A percentile compares a stretch with the other conserved stretches of the same genome.
Evolutionary conservation across 2,113 vertebrate genomes (phyloP).

Genomic region (Bujurquina vittata): DNA sequence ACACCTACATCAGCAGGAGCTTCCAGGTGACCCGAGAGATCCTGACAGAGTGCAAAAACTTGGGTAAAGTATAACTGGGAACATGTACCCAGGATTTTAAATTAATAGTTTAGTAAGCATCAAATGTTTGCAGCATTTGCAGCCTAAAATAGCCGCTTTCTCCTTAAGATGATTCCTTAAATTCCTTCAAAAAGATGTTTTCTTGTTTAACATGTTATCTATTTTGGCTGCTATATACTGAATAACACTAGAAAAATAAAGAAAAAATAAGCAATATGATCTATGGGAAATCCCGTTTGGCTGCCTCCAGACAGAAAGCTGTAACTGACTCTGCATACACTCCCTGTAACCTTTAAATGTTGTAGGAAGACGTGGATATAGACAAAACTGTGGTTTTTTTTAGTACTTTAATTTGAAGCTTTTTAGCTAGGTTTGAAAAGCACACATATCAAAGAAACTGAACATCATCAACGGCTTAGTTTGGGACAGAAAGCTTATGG

Average conservation of each 20-base stretch:
- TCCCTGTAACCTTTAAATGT: too few species aligned
- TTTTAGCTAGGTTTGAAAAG: neutral
- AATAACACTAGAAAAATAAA: neutral
- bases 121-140: neutral
- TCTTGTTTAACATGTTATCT: neutral
- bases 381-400: neutral
- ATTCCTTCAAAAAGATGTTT: neutral
- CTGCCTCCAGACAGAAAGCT: neutral
- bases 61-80: constrained; percentile 79
- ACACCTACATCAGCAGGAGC: constrained; percentile 95
- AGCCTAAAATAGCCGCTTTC: neutral
- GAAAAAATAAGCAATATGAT: neutral
- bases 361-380: neutral
- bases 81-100: neutral
- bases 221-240: neutral
- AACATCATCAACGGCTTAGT: neutral
- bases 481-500: constrained; percentile 22
- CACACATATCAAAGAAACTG: neutral
- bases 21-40: constrained; percentile 98
- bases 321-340: neutral
- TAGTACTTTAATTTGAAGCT: neutral
- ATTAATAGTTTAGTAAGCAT: neutral
- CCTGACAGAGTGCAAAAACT: constrained; percentile 90
- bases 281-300: neutral
- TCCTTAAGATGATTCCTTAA: neutral